Conservation (phyloP, 1,140 invertebrate genomes). For the Agrilus planipennis region DNA sequence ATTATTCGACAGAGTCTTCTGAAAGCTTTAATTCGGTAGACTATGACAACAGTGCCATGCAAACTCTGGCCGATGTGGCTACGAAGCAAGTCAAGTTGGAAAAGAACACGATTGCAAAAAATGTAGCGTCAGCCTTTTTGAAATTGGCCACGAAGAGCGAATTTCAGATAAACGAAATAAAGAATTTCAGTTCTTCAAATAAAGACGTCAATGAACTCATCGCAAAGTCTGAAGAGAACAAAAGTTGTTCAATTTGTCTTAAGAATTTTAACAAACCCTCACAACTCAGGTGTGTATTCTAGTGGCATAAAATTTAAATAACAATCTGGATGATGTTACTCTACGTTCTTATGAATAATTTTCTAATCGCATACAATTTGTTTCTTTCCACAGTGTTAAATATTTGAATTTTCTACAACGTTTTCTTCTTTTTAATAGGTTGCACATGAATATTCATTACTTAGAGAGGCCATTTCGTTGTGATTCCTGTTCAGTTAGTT, state of each 20-base stretch:
- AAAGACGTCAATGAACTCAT: conserved; percentile 29
- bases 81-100: conserved; percentile 33
- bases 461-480: conserved; percentile 87
- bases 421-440: conserved; percentile 28
- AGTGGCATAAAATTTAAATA: not conserved
- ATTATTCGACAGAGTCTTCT: conserved; percentile 3
- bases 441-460: conserved; percentile 94
- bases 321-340: no score
- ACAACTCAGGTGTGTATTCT: conserved; percentile 59
- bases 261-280: conserved; percentile 85
- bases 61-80: conserved; percentile 35
- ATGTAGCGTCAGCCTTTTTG: conserved; percentile 47
- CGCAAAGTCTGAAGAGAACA: conserved; percentile 31
- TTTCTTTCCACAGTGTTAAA: no score
- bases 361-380: no score
- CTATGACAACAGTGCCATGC: conserved; percentile 34
- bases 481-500: conserved; percentile 81
- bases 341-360: not conserved
- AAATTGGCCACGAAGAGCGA: conserved; percentile 44
- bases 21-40: conserved; percentile 12
- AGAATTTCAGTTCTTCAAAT: conserved; percentile 12
- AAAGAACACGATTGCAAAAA: conserved; percentile 38
- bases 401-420: no score
- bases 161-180: conserved; percentile 11
- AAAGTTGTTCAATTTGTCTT: conserved; percentile 70